Conservation (phyloP, 2,113 vertebrate species). For the Dicerorhinus sumatrensis region DNA sequence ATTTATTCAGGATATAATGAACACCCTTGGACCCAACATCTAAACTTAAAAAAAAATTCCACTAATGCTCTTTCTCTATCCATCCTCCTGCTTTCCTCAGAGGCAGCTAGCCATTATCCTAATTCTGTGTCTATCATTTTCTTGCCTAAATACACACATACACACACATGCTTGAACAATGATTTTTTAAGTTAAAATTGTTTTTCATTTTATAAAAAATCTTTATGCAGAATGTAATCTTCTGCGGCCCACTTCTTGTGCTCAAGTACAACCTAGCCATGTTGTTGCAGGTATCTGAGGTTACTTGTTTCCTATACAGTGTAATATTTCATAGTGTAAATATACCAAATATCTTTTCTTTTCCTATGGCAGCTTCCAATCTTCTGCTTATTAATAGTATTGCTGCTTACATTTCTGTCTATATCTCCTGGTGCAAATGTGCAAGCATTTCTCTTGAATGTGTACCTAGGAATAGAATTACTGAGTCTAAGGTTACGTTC, state of each 20-base stretch:
- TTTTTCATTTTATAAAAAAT: neutral
- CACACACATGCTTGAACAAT: neutral
- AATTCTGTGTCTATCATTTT: neutral
- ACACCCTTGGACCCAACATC: neutral
- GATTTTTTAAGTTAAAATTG: neutral
- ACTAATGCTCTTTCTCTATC: neutral
- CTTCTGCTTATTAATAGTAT: neutral
- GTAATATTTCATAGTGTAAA: neutral
- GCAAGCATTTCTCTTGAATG: neutral
- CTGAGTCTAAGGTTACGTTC: neutral
- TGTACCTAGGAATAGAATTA: neutral
- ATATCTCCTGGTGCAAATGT: neutral
- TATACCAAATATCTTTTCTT: neutral
- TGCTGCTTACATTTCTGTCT: neutral
- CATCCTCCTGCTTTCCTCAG: neutral
- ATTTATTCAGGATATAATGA: neutral
- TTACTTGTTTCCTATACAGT: neutral
- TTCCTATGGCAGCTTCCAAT: neutral
- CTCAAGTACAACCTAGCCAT: neutral
- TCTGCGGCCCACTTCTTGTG: neutral
- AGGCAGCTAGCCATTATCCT: neutral
- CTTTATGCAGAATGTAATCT: neutral
- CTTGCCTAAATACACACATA: neutral
- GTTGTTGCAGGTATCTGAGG: neutral
- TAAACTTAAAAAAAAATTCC: neutral